Evolutionary conservation across 2,888 invertebrate species (phyloP).

Genomic region (Phortica magna): DNA sequence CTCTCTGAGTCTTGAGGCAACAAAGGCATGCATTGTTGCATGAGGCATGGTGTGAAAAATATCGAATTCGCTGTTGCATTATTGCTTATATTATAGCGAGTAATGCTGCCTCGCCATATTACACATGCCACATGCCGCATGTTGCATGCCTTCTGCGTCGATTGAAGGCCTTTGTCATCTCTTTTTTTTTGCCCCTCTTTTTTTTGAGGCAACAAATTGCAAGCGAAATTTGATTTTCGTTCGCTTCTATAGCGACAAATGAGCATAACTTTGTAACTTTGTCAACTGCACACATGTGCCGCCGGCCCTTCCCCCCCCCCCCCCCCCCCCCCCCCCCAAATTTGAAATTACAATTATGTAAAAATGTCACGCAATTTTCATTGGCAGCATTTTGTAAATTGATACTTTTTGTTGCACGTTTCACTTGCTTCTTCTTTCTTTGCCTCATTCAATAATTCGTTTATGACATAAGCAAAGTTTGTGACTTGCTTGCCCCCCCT

Average conservation of each 20-base stretch:
- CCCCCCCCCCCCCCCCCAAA: too few species aligned
- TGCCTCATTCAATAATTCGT: not conserved
- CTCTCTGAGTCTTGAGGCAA: not conserved
- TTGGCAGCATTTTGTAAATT: not conserved
- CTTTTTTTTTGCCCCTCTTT: not conserved
- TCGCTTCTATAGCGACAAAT: not conserved
- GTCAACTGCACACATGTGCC: not conserved
- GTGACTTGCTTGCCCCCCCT: too few species aligned
- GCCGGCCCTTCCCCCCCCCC: too few species aligned
- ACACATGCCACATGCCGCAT: too few species aligned
- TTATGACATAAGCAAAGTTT: too few species aligned
- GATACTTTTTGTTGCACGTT: not conserved
- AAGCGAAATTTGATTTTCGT: not conserved
- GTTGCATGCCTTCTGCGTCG: not conserved
- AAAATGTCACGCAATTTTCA: constrained; percentile 27
- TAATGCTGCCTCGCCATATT: too few species aligned
- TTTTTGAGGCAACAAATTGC: not conserved
- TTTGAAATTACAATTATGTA: constrained; percentile 12
- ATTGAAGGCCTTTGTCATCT: not conserved
- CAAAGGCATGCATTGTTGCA: not conserved
- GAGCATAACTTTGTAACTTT: not conserved
- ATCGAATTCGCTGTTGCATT: not conserved
- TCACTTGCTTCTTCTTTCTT: not conserved
- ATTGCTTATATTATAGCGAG: not conserved
- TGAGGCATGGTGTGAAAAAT: not conserved